Conservation (phyloP, 2,113 vertebrate species). For the Microtus ochrogaster region DNA sequence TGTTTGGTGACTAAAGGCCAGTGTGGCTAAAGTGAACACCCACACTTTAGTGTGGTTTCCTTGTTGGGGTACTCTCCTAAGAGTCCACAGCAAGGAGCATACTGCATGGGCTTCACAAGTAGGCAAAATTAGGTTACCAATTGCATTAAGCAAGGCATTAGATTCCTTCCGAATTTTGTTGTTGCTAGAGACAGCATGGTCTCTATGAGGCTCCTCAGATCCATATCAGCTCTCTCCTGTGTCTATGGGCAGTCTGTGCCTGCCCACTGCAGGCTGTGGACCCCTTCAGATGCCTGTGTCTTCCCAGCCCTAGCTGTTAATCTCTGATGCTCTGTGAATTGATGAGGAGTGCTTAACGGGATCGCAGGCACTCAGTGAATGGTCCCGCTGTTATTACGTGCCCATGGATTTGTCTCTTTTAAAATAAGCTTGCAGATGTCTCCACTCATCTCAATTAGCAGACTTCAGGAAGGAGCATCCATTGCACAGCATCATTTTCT, state of each 20-base stretch:
- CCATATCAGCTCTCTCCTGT: background rate
- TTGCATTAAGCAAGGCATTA: background rate
- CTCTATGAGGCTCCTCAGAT: background rate
- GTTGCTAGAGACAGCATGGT: background rate
- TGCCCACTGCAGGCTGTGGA: background rate
- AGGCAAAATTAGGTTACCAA: background rate
- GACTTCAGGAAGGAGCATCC: conserved; percentile 50
- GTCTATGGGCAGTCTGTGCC: no score
- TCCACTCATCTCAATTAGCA: conserved; percentile 71
- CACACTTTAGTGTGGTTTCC: background rate
- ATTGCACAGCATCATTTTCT: conserved; percentile 25
- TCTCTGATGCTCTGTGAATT: conserved; percentile 1
- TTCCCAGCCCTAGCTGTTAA: background rate
- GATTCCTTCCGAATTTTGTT: background rate
- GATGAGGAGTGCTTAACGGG: conserved; percentile 56
- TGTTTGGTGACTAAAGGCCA: background rate
- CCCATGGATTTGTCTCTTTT: conserved; percentile 55
- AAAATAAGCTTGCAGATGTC: conserved; percentile 67
- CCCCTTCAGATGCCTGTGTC: background rate
- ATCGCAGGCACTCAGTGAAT: conserved; percentile 46
- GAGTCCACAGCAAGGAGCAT: background rate
- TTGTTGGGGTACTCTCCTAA: background rate
- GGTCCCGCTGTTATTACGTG: background rate
- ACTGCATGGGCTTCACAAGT: background rate
- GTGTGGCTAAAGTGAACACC: background rate